phyloP scores from a whole-genome alignment of 2,888 invertebrate species.

The Folsomia manolachei region DNA sequence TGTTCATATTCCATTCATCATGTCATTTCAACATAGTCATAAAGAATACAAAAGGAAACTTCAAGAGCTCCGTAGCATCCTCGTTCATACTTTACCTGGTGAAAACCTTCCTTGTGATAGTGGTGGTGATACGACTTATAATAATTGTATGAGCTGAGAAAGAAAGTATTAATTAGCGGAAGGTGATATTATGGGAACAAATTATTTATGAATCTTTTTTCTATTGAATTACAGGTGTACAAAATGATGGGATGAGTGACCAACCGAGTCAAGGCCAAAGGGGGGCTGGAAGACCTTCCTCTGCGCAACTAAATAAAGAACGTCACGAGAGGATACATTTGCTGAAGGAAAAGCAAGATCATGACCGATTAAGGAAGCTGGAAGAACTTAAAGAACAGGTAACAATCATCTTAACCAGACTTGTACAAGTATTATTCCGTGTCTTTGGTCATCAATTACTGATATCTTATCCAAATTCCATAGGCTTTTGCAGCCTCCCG shows the following conservation, averaged over 20 bases:
- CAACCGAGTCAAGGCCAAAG: slow-evolving; percentile 24
- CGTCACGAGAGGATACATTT: slow-evolving; percentile 54
- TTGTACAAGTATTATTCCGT: too few relatives aligned
- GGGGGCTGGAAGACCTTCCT: slow-evolving; percentile 37
- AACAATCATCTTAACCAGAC: slow-evolving; percentile 25
- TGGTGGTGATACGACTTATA: background rate
- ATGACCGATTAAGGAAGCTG: slow-evolving; percentile 80
- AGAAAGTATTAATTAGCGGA: too few relatives aligned
- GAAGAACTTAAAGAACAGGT: slow-evolving; percentile 81
- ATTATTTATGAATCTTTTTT: slow-evolving; percentile 9
- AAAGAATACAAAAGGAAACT: slow-evolving; percentile 37
- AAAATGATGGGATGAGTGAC: slow-evolving; percentile 48
- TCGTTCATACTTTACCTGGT: slow-evolving; percentile 39
- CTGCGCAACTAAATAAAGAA: slow-evolving; percentile 51
- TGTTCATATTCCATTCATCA: background rate
- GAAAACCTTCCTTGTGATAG: slow-evolving; percentile 41
- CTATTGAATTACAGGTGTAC: slow-evolving; percentile 41
- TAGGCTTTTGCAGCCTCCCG: slow-evolving; percentile 36
- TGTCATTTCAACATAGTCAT: slow-evolving; percentile 17
- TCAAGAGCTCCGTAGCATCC: slow-evolving; percentile 38
- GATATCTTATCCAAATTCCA: background rate
- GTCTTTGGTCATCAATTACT: background rate
- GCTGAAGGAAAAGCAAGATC: slow-evolving; percentile 80
- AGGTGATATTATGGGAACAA: too few relatives aligned
- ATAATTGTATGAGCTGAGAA: background rate